Conservation (phyloP, 2,888 invertebrate genomes). For the Allophyes oxyacanthae region DNA sequence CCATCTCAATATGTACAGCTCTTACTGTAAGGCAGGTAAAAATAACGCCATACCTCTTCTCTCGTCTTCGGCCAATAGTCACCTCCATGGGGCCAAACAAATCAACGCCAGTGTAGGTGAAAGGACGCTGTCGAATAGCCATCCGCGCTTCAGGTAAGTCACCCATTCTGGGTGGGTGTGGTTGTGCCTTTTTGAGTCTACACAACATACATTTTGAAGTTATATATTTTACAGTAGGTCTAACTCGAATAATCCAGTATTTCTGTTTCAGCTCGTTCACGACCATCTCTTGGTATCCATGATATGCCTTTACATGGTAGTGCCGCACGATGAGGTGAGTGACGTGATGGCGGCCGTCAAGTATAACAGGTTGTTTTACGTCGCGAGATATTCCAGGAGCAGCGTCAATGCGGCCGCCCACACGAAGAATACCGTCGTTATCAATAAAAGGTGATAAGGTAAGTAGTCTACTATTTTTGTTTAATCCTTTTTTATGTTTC, state of each 20-base stretch:
- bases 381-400: neutral
- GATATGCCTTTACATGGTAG: constrained; percentile 35
- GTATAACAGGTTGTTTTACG: constrained; percentile 9
- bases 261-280: constrained; percentile 47
- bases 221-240: constrained; percentile 33
- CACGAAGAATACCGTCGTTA: constrained; percentile 9
- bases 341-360: constrained; percentile 7
- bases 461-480: constrained; percentile 11
- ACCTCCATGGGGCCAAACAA: constrained; percentile 43
- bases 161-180: constrained; percentile 12
- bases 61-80: constrained; percentile 26
- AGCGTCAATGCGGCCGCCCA: constrained; percentile 2
- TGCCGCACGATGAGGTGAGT: constrained; percentile 21
- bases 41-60: constrained; percentile 39
- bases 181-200: constrained; percentile 6
- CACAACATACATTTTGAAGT: constrained; percentile 15
- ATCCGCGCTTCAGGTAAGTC: constrained; percentile 14
- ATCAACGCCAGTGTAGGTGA: constrained; percentile 20
- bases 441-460: constrained; percentile 12
- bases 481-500: constrained; percentile 6
- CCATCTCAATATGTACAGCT: constrained; percentile 49
- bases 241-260: constrained; percentile 47
- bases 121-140: constrained; percentile 6
- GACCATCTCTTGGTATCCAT: constrained; percentile 37
- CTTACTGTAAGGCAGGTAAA: constrained; percentile 51